These are phyloP conservation scores for Typhlichthys subterraneus DNA, from an alignment of 2,797 vertebrate species.

Conservation along the genomic window DNA sequence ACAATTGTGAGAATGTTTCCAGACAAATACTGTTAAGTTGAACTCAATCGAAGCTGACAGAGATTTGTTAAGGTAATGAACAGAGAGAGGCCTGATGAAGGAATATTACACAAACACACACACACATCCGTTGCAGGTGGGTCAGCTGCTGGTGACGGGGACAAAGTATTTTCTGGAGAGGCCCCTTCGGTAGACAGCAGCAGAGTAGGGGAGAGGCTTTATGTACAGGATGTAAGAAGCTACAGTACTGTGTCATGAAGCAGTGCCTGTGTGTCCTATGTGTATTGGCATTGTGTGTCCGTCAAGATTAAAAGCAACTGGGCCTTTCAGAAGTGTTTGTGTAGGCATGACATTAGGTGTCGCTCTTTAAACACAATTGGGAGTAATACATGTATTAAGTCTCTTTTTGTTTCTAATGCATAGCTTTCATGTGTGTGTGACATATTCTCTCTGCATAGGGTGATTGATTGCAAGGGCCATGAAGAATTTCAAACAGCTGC, in stretches of 20 bases:
- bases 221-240: not conserved
- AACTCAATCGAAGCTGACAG: not conserved
- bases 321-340: no score
- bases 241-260: no score
- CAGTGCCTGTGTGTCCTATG: no score
- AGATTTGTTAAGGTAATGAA: not conserved
- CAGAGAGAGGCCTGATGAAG: not conserved
- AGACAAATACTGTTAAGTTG: not conserved
- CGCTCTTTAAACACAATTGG: no score
- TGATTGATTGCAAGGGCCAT: slow-evolving; percentile 39
- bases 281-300: no score
- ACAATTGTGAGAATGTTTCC: slow-evolving; percentile 16
- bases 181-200: slow-evolving; percentile 38
- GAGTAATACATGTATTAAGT: no score
- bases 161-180: slow-evolving; percentile 25
- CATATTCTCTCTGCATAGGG: not conserved
- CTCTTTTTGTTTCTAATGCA: not conserved
- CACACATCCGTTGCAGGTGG: slow-evolving; percentile 45
- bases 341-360: no score
- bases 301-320: no score
- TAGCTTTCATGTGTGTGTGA: slow-evolving; percentile 1
- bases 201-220: not conserved
- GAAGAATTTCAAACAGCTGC: slow-evolving; percentile 43
- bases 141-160: slow-evolving; percentile 51
- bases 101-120: not conserved